Percentiles rank a stretch among this genome's conserved stretches.
Evolutionary conservation across 2,797 vertebrate species (phyloP).

Genomic region (Valencia hispanica): DNA sequence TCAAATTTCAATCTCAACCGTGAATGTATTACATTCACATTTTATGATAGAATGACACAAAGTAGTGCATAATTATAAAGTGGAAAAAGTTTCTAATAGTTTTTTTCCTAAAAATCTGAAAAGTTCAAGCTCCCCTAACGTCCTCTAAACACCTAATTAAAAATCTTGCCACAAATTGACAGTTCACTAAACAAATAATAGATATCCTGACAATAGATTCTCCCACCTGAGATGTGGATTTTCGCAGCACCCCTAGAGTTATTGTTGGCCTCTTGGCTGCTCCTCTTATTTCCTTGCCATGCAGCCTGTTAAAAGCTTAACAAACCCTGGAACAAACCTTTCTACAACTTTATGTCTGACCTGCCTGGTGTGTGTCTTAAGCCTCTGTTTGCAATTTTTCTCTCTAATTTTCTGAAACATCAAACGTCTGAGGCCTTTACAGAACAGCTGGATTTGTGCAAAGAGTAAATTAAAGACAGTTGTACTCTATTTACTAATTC

Average conservation of each 20-base stretch:
- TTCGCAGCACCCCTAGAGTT: no score
- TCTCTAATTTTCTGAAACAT: not conserved
- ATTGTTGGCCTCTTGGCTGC: no score
- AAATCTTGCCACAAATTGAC: not conserved
- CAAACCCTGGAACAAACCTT: not conserved
- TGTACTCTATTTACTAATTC: not conserved
- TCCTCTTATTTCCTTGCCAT: not conserved
- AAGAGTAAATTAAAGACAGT: not conserved
- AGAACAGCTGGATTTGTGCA: not conserved
- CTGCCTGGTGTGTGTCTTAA: not conserved
- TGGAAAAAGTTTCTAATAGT: not conserved
- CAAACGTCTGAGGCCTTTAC: not conserved
- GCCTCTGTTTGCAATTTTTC: not conserved
- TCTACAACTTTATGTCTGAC: not conserved
- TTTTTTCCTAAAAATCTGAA: not conserved
- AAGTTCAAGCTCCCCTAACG: not conserved
- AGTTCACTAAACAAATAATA: not conserved
- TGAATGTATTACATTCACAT: not conserved
- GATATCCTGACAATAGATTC: not conserved
- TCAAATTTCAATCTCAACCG: not conserved
- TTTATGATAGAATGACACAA: not conserved
- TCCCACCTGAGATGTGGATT: not conserved
- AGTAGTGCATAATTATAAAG: not conserved
- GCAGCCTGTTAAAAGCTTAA: not conserved
- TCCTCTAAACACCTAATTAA: no score